Evolutionary conservation across 2,113 vertebrate genomes (phyloP), one percentile per base, ranked within the genome.

Genomic region (Hoplias malabaricus): DNA sequence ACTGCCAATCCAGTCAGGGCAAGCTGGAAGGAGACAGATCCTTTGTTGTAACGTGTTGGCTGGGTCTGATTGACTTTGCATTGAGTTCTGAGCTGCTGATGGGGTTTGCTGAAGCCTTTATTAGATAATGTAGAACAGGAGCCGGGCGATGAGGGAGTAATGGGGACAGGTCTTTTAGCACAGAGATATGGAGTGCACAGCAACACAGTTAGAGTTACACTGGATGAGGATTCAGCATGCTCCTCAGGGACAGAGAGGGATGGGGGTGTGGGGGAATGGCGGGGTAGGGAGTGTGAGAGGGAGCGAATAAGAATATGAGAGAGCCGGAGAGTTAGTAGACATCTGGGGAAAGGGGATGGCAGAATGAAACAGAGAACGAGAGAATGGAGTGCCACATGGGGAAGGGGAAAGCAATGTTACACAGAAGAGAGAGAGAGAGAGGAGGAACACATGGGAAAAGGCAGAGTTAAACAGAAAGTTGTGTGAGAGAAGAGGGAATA

Each of bases 121-220:
- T 79, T 84, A 69, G 61, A 77, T 85, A 70, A 76, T 65, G 56
- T 61, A 46, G 73, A 81, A 80, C 56, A 66, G 63, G 79, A 83
- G 73, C 65, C 43, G 50, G 21, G 16, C 7, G 65, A 48, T n/a
- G 34, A 61, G 73, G 72, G 23, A 69, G 71, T 77, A 75, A 84
- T 25, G 43, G 42, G 77, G 69, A 43, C 73, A 75, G 38, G 77
- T 67, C 69, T 82, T 73, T 84, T 31, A 77, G 68, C 31, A 61
- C 48, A 29, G 53, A 73, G 75, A 65, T 27, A 34, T 57, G 48
- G 59, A 70, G 48, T 57, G 27, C 57, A 43, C 31, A 14, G 27
- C 33, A 57, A 59, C 14, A 19, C 56, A 59, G 83, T 54, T 78
- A 56, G 62, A 69, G 79, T 85, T 85, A 65, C 68, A 69, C 11